Percentiles rank a stretch among this genome's conserved stretches.
Conservation (phyloP, 2,888 invertebrate genomes). For the Ellobium chinense region DNA sequence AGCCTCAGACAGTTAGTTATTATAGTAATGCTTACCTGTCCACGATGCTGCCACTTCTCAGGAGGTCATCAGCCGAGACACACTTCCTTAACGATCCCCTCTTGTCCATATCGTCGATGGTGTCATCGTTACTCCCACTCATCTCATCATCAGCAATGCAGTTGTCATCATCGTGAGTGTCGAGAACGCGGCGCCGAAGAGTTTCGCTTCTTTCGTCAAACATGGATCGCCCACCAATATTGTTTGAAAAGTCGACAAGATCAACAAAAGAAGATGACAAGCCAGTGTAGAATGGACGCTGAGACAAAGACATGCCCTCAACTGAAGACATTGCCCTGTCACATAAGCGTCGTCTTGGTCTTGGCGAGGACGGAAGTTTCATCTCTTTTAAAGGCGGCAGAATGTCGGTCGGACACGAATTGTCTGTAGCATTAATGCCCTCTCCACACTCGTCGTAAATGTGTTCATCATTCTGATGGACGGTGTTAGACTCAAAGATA, state of each 20-base stretch:
- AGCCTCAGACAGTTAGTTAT: background rate
- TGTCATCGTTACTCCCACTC: slow-evolving; percentile 25
- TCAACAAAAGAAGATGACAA: background rate
- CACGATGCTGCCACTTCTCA: slow-evolving; percentile 28
- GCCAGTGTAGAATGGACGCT: background rate
- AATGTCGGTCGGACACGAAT: background rate
- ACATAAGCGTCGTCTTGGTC: background rate
- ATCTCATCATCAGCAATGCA: slow-evolving; percentile 39
- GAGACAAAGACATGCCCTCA: background rate
- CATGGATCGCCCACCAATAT: too few species aligned
- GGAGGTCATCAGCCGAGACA: slow-evolving; percentile 25
- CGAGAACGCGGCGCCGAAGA: background rate
- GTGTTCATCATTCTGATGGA: background rate
- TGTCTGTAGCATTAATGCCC: background rate
- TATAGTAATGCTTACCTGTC: slow-evolving; percentile 11
- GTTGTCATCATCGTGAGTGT: slow-evolving; percentile 5
- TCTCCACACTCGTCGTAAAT: slow-evolving; percentile 17
- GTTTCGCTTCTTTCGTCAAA: background rate
- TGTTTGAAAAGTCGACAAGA: background rate
- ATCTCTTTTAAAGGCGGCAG: background rate
- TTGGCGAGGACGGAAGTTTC: background rate
- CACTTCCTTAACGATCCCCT: slow-evolving; percentile 15
- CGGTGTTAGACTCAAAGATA: background rate
- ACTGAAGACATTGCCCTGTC: background rate
- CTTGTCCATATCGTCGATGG: background rate